phyloP scores from a whole-genome alignment of 2,113 vertebrate genomes.

The Nyctereutes procyonoides region DNA sequence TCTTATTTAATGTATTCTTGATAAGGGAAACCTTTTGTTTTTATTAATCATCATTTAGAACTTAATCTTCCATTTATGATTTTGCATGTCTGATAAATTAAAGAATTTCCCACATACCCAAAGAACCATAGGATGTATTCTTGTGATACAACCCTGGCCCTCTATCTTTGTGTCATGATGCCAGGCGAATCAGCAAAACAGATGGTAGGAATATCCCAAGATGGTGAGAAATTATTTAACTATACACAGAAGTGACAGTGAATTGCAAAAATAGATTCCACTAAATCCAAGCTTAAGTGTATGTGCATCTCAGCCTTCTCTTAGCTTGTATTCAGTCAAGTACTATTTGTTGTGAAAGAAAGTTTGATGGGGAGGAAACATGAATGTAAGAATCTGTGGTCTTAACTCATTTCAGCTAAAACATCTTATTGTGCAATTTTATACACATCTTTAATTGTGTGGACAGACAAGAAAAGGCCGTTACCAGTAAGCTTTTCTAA shows the following conservation, averaged over 20 bases:
- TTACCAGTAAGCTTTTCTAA: background rate
- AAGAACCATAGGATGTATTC: background rate
- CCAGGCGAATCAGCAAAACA: background rate
- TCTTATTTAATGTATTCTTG: background rate
- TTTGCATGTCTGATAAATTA: background rate
- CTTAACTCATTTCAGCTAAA: conserved; percentile 14
- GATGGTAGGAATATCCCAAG: background rate
- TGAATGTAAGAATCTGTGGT: background rate
- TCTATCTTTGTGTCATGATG: background rate
- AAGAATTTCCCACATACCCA: background rate
- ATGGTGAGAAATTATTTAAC: background rate
- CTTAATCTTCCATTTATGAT: background rate
- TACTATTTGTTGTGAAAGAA: background rate
- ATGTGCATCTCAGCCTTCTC: background rate
- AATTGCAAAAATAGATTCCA: background rate
- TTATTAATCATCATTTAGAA: conserved; percentile 1
- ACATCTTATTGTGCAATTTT: background rate
- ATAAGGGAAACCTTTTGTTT: background rate
- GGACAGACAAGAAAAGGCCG: background rate
- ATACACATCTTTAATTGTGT: background rate
- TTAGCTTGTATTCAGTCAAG: background rate
- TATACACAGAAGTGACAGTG: background rate
- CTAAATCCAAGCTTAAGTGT: background rate
- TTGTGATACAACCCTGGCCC: background rate
- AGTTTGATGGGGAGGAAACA: background rate